Evolutionary conservation across 2,888 invertebrate genomes (phyloP), one percentile per base, ranked within the genome.

Genomic region (Plebejus argus): DNA sequence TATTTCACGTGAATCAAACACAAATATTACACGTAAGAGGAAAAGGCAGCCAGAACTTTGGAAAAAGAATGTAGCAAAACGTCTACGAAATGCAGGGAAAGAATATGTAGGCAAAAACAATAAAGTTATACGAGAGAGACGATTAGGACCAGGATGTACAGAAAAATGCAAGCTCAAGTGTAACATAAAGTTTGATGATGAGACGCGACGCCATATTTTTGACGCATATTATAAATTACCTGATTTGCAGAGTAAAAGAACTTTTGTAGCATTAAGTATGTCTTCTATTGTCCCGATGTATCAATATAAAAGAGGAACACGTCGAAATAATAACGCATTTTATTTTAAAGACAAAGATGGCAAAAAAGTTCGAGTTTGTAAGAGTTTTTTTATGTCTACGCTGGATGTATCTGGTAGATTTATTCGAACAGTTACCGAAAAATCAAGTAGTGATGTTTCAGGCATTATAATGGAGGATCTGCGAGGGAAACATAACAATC

Each of bases 401-500:
- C 75, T 78, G 49, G 77, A 71, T 33, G 76, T 80, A 58, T 78
- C 78, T 33, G 79, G 79, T 58, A 79, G 66, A 58, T 72, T 78
- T 35, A 79, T 81, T 45, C 71, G 81, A 76, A 81, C 81, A 33
- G 81, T 78, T 77, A 74, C 70, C 33, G 78, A 78, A 78, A 78
- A 78, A 78, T 78, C 78, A 78, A 78, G 72, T 39, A 78, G 58
- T 61, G 61, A 76, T 23, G 39, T 78, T 78, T 71, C 78, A 76
- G 76, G 76, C 20, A 78, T 76, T 76, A 76, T 76, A 76, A 23
- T 70, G 71, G 76, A 77, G 39, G 70, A 78, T 78, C 71, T 79
- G 33, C 78, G 84, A 78, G 83, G 84, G 76, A 84, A 83, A 78
- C 83, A 85, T 81, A 78, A 80, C 7, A 82, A 83, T 72, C 83